These are phyloP conservation scores for Autographa gamma DNA, from an alignment of 2,888 invertebrate species.

Conservation along the genomic window DNA sequence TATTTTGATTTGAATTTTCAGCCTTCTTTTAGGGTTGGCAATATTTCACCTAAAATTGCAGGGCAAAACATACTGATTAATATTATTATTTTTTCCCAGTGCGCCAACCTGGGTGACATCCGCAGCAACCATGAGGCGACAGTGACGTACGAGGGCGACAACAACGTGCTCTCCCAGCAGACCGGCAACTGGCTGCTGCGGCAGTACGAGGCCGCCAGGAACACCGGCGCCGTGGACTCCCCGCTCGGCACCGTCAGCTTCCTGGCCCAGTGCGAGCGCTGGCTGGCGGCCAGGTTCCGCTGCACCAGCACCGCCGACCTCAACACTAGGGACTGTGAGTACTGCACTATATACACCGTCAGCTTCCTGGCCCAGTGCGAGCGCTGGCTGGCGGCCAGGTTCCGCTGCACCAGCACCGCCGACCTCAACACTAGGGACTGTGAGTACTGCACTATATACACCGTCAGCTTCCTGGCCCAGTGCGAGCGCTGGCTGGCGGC, in stretches of 20 bases:
- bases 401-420: conserved; percentile 64
- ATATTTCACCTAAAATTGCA: too few relatives aligned
- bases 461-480: conserved; percentile 90
- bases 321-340: conserved; percentile 77
- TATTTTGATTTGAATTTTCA: too few relatives aligned
- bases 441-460: conserved; percentile 71
- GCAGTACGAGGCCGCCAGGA: conserved; percentile 88
- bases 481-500: conserved; percentile 54
- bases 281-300: conserved; percentile 62
- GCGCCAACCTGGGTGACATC: conserved; percentile 95
- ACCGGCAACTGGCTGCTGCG: conserved; percentile 95
- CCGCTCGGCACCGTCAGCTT: conserved; percentile 93
- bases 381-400: conserved; percentile 59
- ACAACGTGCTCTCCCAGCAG: conserved; percentile 97
- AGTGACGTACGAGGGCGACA: conserved; percentile 98
- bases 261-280: conserved; percentile 76
- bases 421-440: conserved; percentile 75
- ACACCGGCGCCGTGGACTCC: conserved; percentile 86
- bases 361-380: conserved; percentile 88
- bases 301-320: conserved; percentile 68
- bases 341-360: conserved; percentile 67
- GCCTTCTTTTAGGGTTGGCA: too few relatives aligned
- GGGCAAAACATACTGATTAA: too few relatives aligned
- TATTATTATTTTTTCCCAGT: conserved; percentile 71
- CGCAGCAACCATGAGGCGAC: conserved; percentile 96